Base-by-base conservation (phyloP, 2,888 invertebrate genomes). In the Marronus borbonicus region DNA sequence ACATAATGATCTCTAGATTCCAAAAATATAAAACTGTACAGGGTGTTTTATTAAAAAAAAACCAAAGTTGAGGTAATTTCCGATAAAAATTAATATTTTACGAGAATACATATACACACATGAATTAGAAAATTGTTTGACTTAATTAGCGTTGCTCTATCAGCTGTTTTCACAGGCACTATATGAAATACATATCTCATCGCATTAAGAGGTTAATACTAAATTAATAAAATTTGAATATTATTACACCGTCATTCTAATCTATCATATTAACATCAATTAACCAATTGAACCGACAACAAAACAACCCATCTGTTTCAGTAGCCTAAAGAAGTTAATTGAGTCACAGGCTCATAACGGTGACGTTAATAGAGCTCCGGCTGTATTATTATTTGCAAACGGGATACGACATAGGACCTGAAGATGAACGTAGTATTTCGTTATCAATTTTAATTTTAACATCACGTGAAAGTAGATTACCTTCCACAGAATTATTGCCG, bases 231-330 rank as follows among this genome's bases (percentile, higher is more conserved):
- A 39, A 60, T 44, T 74, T 58, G 72, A 74, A 60, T 60, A 60
- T 74, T 74, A 74, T 74, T 44, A 81, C 78, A 78, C 76, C 77
- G 78, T 79, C 78, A 76, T 79, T 78, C 80, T 80, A 81, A 81
- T 80, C 79, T 79, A 79, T 81, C 79, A 79, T 65, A 81, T 81
- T 81, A 81, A 81, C 81, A 79, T 81, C 81, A 81, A 81, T 81
- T 81, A 81, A 80, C 78, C 77, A 79, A 81, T 80, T 81, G 81
- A 80, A 78, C 78, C 77, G 72, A 50, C 72, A 65, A 76, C 68
- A 76, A 76, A 68, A 76, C 76, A 58, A 78, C 58, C 24, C 72
- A 74, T 74, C 72, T 74, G 72, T 74, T 74, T 60, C 49, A 24
- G 72, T 39, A 74, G 72, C 60, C 24, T 60, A 39, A 44, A 74